Evolutionary conservation across 2,888 invertebrate genomes (phyloP).

Genomic region (Lissocephala sabroskyi): DNA sequence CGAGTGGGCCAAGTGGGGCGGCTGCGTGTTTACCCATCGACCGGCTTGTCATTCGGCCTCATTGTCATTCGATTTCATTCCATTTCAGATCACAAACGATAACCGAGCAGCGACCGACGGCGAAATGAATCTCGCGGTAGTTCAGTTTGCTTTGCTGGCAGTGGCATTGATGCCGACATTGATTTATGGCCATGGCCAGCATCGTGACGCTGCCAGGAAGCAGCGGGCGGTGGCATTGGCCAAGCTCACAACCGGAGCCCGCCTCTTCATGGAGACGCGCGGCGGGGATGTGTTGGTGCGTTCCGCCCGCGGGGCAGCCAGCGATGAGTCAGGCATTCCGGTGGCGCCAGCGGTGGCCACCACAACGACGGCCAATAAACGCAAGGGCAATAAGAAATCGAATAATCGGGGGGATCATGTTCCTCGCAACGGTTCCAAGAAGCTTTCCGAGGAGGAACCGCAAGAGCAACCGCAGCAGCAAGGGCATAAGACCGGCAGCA

Average conservation of each 20-base stretch:
- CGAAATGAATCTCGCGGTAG: constrained; percentile 36
- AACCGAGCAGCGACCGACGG: not conserved
- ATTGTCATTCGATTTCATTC: not conserved
- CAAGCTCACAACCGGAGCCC: constrained; percentile 29
- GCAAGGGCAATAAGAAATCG: constrained; percentile 62
- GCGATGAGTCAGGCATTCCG: not conserved
- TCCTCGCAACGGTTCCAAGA: constrained; percentile 24
- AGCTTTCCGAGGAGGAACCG: constrained; percentile 33
- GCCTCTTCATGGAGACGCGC: constrained; percentile 38
- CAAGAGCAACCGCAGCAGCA: constrained; percentile 37
- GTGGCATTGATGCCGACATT: constrained; percentile 26
- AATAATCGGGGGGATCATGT: constrained; percentile 42
- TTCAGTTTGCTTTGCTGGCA: constrained; percentile 28
- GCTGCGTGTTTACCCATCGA: too few species aligned
- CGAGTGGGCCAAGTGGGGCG: not conserved
- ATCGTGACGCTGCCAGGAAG: constrained; percentile 22
- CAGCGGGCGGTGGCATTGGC: constrained; percentile 13
- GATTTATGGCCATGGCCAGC: constrained; percentile 28
- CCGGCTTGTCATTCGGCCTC: not conserved
- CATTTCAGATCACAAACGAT: not conserved
- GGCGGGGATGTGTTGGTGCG: constrained; percentile 52
- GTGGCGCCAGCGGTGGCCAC: constrained; percentile 19
- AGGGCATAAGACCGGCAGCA: constrained; percentile 43
- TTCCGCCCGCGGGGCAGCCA: constrained; percentile 47
- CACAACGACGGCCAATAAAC: constrained; percentile 62